A percentile compares a stretch with the other conserved stretches of the same genome.
Evolutionary conservation across 2,797 vertebrate species (phyloP).

Genomic region (Poecilia gillii): DNA sequence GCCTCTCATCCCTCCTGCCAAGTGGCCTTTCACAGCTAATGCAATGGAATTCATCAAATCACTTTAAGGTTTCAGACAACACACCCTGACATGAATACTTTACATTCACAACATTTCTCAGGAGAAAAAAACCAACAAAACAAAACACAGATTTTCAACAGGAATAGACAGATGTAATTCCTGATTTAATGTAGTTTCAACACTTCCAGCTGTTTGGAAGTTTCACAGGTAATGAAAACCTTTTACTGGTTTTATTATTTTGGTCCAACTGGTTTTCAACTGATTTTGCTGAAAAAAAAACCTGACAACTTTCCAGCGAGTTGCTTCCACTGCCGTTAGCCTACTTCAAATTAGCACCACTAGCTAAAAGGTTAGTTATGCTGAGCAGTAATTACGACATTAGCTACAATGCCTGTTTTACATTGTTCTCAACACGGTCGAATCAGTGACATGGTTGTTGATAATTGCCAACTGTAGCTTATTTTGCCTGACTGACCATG

Average conservation of each 20-base stretch:
- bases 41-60: constrained; percentile 40
- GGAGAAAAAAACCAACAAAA: neutral
- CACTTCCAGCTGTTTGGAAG: neutral
- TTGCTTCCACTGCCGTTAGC: too few species aligned
- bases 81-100: constrained; percentile 11
- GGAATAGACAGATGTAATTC: neutral
- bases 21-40: constrained; percentile 10
- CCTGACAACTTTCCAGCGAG: too few species aligned
- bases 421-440: too few species aligned
- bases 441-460: too few species aligned
- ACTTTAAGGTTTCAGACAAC: constrained; percentile 19
- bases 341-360: too few species aligned
- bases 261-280: neutral
- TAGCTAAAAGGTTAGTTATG: too few species aligned
- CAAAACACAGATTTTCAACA: neutral
- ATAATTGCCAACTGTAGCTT: too few species aligned
- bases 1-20: neutral
- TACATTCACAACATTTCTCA: constrained; percentile 8
- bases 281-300: too few species aligned
- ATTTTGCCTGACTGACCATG: too few species aligned
- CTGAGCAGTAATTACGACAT: too few species aligned
- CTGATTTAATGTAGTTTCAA: neutral
- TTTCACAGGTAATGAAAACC: neutral
- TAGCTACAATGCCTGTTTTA: too few species aligned
- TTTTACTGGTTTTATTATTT: neutral